Conservation (phyloP, 2,113 vertebrate genomes). For the Perca schrenkii region DNA sequence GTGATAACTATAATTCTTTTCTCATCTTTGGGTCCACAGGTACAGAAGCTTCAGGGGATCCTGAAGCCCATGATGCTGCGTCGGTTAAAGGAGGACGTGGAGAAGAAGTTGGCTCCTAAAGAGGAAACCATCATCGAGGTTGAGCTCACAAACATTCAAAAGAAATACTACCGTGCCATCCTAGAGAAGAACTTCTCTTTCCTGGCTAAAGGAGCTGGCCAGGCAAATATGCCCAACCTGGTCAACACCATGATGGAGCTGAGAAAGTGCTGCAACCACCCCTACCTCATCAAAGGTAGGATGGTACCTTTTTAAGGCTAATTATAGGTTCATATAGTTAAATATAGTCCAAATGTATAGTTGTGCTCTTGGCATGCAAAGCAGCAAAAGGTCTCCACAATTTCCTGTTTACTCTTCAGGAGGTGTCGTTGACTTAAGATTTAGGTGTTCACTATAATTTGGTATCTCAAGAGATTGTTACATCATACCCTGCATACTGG, state of each 20-base stretch:
- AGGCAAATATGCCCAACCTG: constrained; percentile 96
- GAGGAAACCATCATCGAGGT: constrained; percentile 99
- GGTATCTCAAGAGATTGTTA: constrained; percentile 1
- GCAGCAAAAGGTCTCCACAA: neutral
- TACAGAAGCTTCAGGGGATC: constrained; percentile 97
- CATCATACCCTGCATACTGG: neutral
- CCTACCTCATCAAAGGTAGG: constrained; percentile 99
- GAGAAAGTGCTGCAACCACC: constrained; percentile 98
- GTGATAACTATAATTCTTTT: neutral
- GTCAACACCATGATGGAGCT: constrained; percentile 99
- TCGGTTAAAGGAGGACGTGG: constrained; percentile 97
- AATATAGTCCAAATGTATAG: neutral
- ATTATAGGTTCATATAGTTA: neutral
- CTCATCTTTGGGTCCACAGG: constrained; percentile 80
- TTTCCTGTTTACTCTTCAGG: constrained; percentile 29
- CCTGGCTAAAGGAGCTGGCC: constrained; percentile 96
- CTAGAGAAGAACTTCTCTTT: constrained; percentile 99
- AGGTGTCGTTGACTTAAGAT: neutral
- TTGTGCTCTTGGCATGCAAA: neutral
- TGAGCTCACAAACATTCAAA: constrained; percentile 99
- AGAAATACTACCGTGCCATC: constrained; percentile 98
- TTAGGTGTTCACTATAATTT: constrained; percentile 22
- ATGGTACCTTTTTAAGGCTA: neutral
- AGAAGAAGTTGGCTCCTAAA: constrained; percentile 98
- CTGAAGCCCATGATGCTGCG: constrained; percentile 99